These are phyloP conservation scores for Onychomys torridus DNA, from an alignment of 2,797 vertebrate genomes.

Conservation along the genomic window DNA sequence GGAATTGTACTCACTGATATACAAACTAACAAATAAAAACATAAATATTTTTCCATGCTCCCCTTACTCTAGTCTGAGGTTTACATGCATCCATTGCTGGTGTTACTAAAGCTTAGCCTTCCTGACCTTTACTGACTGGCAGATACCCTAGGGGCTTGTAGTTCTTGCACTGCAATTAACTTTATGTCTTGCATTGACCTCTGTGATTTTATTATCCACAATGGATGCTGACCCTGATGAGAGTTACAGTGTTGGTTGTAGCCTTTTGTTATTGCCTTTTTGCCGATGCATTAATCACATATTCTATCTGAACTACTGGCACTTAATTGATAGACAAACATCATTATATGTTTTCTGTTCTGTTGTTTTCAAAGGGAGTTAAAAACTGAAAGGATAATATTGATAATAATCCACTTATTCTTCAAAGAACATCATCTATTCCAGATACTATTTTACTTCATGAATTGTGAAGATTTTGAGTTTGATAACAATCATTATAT, in stretches of 20 bases:
- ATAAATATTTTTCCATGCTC: not conserved
- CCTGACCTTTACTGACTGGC: not conserved
- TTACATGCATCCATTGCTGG: too few relatives aligned
- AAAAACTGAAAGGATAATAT: conserved; percentile 20
- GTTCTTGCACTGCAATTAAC: not conserved
- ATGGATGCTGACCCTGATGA: not conserved
- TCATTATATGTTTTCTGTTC: not conserved
- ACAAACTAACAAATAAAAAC: not conserved
- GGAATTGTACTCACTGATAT: not conserved
- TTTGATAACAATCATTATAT: not conserved
- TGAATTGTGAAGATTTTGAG: conserved; percentile 24
- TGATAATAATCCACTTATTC: not conserved
- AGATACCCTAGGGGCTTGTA: not conserved
- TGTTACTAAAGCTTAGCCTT: not conserved
- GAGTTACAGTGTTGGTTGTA: not conserved
- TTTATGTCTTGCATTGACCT: not conserved
- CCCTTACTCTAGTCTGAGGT: not conserved
- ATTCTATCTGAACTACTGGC: not conserved
- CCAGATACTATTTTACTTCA: not conserved
- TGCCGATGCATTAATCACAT: not conserved
- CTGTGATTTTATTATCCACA: not conserved
- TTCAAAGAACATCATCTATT: conserved; percentile 13
- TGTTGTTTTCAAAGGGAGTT: conserved; percentile 33
- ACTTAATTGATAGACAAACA: not conserved
- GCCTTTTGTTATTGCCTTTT: conserved; percentile 26